Conservation (phyloP, 1,140 invertebrate genomes). For the Choristoneura fumiferana region DNA sequence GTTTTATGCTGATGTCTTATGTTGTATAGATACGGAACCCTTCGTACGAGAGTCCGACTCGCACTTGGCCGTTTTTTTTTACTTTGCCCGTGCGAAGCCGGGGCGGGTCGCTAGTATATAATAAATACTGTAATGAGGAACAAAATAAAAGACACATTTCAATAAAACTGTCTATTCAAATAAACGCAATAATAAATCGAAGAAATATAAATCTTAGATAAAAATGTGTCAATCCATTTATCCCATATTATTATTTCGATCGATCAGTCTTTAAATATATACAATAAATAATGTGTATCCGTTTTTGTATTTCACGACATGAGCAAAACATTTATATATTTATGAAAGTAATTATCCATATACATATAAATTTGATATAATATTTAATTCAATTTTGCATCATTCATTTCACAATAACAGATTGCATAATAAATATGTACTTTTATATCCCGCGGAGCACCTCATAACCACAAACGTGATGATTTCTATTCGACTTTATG, state of each 20-base stretch:
- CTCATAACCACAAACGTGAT: too few species aligned
- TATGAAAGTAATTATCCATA: slow-evolving; percentile 3
- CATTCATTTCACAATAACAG: slow-evolving; percentile 9
- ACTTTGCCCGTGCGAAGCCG: too few species aligned
- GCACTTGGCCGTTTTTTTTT: too few species aligned
- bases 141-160: not conserved
- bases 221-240: slow-evolving; percentile 33
- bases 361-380: not conserved
- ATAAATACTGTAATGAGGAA: too few species aligned
- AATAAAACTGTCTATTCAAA: slow-evolving; percentile 19
- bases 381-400: slow-evolving; percentile 4
- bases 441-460: too few species aligned
- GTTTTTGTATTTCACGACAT: slow-evolving; percentile 16
- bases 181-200: slow-evolving; percentile 27
- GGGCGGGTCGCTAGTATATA: too few species aligned
- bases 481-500: too few species aligned
- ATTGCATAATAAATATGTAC: slow-evolving; percentile 10
- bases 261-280: slow-evolving; percentile 29
- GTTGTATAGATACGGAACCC: too few species aligned
- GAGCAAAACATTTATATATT: slow-evolving; percentile 13
- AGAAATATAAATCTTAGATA: slow-evolving; percentile 33
- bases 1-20: too few species aligned
- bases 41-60: too few species aligned
- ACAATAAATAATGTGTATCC: slow-evolving; percentile 15
- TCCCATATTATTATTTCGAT: slow-evolving; percentile 28